A percentile compares a stretch with the other conserved stretches of the same genome.
These are phyloP conservation scores for Sander lucioperca DNA, from an alignment of 2,113 vertebrate species.

Conservation along the genomic window DNA sequence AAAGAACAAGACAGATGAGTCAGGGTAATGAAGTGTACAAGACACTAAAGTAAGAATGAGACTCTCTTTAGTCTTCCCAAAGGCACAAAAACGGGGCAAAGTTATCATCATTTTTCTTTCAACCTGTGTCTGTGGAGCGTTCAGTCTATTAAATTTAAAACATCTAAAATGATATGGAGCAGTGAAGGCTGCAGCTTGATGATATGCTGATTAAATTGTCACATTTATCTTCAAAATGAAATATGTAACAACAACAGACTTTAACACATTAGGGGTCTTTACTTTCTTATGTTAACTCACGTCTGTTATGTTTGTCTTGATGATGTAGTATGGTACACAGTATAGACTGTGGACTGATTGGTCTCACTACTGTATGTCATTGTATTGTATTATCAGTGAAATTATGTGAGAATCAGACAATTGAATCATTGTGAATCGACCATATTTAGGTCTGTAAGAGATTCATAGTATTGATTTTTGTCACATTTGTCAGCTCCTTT, in stretches of 20 bases:
- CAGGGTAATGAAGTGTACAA: slow-evolving; percentile 45
- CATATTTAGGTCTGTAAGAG: not conserved
- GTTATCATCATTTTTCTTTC: slow-evolving; percentile 33
- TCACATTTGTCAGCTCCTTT: not conserved
- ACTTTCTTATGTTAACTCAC: not conserved
- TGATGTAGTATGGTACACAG: not conserved
- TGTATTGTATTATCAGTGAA: not conserved
- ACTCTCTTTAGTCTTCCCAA: slow-evolving; percentile 19
- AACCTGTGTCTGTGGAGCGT: slow-evolving; percentile 2
- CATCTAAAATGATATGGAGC: slow-evolving; percentile 1
- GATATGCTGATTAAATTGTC: not conserved
- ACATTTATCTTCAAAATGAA: slow-evolving; percentile 14
- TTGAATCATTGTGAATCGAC: not conserved
- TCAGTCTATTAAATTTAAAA: slow-evolving; percentile 9
- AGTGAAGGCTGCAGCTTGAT: not conserved
- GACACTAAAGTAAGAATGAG: slow-evolving; percentile 20
- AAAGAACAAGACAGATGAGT: slow-evolving; percentile 2
- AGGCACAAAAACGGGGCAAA: slow-evolving; percentile 1
- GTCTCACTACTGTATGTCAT: not conserved
- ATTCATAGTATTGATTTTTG: not conserved
- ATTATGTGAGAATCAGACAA: not conserved
- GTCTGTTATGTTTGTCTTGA: not conserved
- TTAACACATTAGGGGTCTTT: not conserved
- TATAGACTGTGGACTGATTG: not conserved
- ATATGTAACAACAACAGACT: not conserved